Evolutionary conservation across 2,113 vertebrate genomes (phyloP), one percentile per base, ranked within the genome.

Genomic region (Rhegmatorhina hoffmannsi): DNA sequence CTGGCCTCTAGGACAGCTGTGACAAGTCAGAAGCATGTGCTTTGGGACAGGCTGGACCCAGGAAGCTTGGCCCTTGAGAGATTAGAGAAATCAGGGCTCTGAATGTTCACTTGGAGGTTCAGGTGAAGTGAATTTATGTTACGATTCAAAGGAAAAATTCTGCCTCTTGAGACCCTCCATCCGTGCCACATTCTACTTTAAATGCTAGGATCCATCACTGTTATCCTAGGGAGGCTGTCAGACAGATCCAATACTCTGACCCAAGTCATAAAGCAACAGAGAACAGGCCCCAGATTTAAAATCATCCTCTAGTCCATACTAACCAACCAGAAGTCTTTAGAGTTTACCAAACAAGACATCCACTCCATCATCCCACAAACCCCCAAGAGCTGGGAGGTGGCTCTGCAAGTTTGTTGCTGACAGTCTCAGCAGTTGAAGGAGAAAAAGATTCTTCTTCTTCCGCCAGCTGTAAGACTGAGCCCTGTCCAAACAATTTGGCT

Each of bases 391-490:
- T 9, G 9, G 18, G 72, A 91, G 55, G 53, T 40, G 28, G 64
- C 47, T 87, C 79, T 77, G 68, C 33, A 66, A 58, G 29, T 34
- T 73, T 77, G 72, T 21, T 85, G 75, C 52, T 80, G 55, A 76
- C 67, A 89, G 63, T 49, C 34, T 38, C 50, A 55, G 63, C 43
- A 80, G 59, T 1, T 67, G 59, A 80, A 89, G 29, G 33, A 77
- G 44, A 58, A 76, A 79, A 62, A 62, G 50, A 67, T 70, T 77
- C 46, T 76, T 44, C 59, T 83, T 2, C 58, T 87, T 75, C 63
- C 95, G 89, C 89, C 92, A 93, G 86, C 72, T 90, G 73, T 63
- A 76, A 92, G 93, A 91, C 58, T 9, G 70, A 95, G 81, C 70
- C 55, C 50, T 2, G 4, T 92, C 75, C 89, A 94, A 85, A 69